phyloP scores from a whole-genome alignment of 1,140 invertebrate species.

The Araneus ventricosus region DNA sequence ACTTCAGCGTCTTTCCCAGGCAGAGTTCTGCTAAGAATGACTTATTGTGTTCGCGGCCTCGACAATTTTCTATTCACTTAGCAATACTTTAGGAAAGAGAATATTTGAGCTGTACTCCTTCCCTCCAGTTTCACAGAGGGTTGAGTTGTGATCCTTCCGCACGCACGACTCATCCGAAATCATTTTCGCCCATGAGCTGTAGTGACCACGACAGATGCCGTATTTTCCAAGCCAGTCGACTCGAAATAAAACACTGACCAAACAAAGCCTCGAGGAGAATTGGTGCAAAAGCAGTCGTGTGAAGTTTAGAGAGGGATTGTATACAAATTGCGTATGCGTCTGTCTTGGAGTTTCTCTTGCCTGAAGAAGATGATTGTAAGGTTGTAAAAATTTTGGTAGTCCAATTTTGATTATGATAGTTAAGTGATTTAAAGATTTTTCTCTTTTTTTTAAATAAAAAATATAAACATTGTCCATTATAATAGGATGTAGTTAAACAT shows the following conservation, averaged over 20 bases:
- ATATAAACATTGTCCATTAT: too few species aligned
- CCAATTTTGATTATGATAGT: too few species aligned
- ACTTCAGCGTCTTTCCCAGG: not conserved
- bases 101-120: not conserved
- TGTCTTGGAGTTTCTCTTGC: too few species aligned
- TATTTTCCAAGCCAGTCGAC: slow-evolving; percentile 9
- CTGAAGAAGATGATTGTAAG: too few species aligned
- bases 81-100: slow-evolving; percentile 11
- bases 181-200: slow-evolving; percentile 5
- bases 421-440: too few species aligned
- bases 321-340: not conserved
- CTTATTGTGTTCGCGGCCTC: not conserved
- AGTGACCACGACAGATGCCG: slow-evolving; percentile 41
- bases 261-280: slow-evolving; percentile 33
- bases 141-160: slow-evolving; percentile 1
- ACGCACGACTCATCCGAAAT: slow-evolving; percentile 48
- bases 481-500: too few species aligned
- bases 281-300: slow-evolving; percentile 11
- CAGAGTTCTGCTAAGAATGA: not conserved
- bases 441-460: too few species aligned
- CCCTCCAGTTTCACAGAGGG: slow-evolving; percentile 5
- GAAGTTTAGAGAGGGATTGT: not conserved
- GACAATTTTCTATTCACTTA: slow-evolving; percentile 21
- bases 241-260: slow-evolving; percentile 37
- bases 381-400: too few species aligned